Evolutionary conservation across 2,797 vertebrate species (phyloP).

Genomic region (Danio kyathit): DNA sequence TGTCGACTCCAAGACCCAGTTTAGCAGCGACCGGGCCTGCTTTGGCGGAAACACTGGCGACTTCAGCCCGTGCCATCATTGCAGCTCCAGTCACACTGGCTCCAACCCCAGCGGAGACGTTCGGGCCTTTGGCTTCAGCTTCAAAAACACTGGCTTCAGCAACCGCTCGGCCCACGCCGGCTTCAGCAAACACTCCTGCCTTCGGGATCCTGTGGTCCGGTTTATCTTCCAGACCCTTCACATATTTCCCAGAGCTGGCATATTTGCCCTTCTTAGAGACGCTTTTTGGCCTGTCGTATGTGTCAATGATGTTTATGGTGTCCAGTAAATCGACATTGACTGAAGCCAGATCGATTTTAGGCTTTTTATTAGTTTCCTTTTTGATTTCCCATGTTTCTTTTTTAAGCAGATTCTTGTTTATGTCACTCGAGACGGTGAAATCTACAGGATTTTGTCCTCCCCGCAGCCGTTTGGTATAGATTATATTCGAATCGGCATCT

Average conservation of each 20-base stretch:
- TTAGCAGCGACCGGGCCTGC: slow-evolving; percentile 17
- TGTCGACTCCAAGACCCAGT: no score
- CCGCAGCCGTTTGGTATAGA: neutral
- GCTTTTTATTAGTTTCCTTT: neutral
- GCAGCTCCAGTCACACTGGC: rapidly evolving
- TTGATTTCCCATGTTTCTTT: neutral
- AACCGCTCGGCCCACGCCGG: neutral
- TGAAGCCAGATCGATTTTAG: slow-evolving; percentile 7
- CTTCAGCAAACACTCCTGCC: neutral
- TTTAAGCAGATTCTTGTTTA: neutral
- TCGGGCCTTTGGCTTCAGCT: slow-evolving; percentile 4
- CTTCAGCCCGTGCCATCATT: neutral
- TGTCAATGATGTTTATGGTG: neutral
- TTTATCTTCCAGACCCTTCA: neutral
- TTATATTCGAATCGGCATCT: neutral
- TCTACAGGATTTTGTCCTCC: neutral
- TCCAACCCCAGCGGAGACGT: neutral
- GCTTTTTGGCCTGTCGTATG: neutral
- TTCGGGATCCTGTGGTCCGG: neutral
- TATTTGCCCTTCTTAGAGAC: neutral
- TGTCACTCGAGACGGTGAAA: neutral
- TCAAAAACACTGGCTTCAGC: neutral
- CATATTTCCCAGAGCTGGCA: neutral
- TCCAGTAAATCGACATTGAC: neutral
- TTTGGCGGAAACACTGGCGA: slow-evolving; percentile 41